Conservation (phyloP, 2,113 vertebrate species). For the Argyrosomus japonicus region DNA sequence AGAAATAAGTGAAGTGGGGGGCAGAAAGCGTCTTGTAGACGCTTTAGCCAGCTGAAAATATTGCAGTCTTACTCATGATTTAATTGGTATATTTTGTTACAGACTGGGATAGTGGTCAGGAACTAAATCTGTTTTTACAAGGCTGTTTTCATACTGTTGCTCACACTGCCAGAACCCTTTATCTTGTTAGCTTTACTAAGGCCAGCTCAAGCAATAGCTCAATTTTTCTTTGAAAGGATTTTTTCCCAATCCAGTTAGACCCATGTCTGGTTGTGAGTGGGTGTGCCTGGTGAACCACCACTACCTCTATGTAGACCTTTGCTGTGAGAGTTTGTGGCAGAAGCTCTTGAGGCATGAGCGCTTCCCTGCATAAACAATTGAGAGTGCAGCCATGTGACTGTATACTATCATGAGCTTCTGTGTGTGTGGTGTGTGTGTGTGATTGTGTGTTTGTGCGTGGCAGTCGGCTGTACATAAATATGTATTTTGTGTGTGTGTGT, state of each 20-base stretch:
- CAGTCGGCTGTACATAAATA: slow-evolving; percentile 17
- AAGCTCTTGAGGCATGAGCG: slow-evolving; percentile 53
- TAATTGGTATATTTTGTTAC: background rate
- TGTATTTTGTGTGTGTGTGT: slow-evolving; percentile 37
- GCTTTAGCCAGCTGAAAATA: slow-evolving; percentile 9
- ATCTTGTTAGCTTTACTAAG: slow-evolving; percentile 23
- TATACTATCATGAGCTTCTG: slow-evolving; percentile 19
- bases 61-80: background rate
- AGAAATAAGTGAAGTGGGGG: background rate
- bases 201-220: slow-evolving; percentile 26
- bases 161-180: slow-evolving; percentile 7
- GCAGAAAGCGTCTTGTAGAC: background rate
- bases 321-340: slow-evolving; percentile 37
- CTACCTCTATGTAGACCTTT: slow-evolving; percentile 33
- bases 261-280: slow-evolving; percentile 49
- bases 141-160: slow-evolving; percentile 2
- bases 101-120: background rate
- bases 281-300: slow-evolving; percentile 39
- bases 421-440: background rate
- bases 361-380: slow-evolving; percentile 40
- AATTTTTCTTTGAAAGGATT: slow-evolving; percentile 41
- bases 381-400: slow-evolving; percentile 19
- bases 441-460: background rate
- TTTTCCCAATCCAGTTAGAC: slow-evolving; percentile 15
- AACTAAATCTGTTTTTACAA: background rate